Base-by-base conservation (phyloP, 2,113 vertebrate species). In the Ovis aries region DNA sequence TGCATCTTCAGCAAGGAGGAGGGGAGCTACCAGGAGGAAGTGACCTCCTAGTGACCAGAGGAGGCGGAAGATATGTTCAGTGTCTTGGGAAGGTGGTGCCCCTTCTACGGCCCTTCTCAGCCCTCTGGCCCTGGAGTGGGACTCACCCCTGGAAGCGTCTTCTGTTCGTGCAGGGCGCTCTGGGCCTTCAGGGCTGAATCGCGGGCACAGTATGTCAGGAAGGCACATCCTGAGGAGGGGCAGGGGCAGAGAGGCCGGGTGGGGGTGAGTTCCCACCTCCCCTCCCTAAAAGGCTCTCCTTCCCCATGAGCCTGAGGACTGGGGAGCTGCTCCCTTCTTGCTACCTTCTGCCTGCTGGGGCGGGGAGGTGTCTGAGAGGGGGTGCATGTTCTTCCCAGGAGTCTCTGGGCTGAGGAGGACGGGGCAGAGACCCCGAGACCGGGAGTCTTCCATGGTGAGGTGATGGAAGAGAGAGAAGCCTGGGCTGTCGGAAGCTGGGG, bases 121-220 rank as follows among this genome's bases (percentile, higher is more conserved):
- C 23, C 81, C 94, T 90, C 85, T 29, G 45, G 85, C 89, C 84
- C 84, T 86, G 80, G 21, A 4, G 11, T 3, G 23, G 92, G 57
- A 99, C 99, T 99, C 98, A 99, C 99, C 99, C 99, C 99, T 64
- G 99, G 99, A 97, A 99, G 99, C 14, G 99, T 99, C 99, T 99
- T 99, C 99, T 99, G 99, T 98, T 99, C 99, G 86, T 99, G 99
- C 96, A 99, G 99, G 93, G 99, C 99, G 71, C 99, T 99, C 99
- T 99, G 99, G 98, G 99, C 99, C 98, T 99, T 99, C 98, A 99
- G 99, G 77, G 99, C 99, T 29, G 99, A 99, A 96, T 99, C 99
- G 89, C 99, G 99, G 84, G 99, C 99, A 95, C 99, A 99, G 98
- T 99, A 99, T 64, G 99, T 99, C 98, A 99, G 99, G 98, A 99